Conservation (phyloP, 2,797 vertebrate genomes). For the Sebastes dallii region DNA sequence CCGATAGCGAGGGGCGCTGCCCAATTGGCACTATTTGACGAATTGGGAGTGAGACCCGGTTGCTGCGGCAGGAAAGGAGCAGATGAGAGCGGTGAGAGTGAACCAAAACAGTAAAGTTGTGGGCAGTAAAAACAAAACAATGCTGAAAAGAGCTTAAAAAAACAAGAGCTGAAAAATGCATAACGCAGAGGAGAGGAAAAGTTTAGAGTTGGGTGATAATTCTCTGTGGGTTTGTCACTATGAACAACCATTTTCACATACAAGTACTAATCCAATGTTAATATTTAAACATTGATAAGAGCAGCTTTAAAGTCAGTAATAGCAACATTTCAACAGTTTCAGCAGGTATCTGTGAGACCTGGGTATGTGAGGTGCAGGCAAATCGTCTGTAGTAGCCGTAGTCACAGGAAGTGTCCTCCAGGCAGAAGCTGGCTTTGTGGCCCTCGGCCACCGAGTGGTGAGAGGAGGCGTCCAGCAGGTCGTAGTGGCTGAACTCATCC, state of each 20-base stretch:
- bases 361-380: constrained; percentile 93
- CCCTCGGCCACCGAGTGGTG: constrained; percentile 94
- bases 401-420: constrained; percentile 98
- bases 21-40: too few relatives aligned
- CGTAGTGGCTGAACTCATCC: constrained; percentile 99
- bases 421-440: constrained; percentile 98
- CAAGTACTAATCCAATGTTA: background rate
- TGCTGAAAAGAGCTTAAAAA: background rate
- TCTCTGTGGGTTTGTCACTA: background rate
- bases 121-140: background rate
- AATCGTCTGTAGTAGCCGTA: constrained; percentile 95
- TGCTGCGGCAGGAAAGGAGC: background rate
- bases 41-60: too few relatives aligned
- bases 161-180: background rate
- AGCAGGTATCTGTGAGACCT: constrained; percentile 57
- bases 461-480: constrained; percentile 89
- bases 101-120: background rate
- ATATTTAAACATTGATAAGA: background rate
- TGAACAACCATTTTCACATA: background rate
- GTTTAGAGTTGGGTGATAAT: background rate
- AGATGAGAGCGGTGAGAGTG: background rate
- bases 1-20: too few relatives aligned
- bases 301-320: background rate
- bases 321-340: background rate
- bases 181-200: background rate